Evolutionary conservation across 1,140 invertebrate species (phyloP), one percentile per base, ranked within the genome.

Genomic region (Leucophenga varia): DNA sequence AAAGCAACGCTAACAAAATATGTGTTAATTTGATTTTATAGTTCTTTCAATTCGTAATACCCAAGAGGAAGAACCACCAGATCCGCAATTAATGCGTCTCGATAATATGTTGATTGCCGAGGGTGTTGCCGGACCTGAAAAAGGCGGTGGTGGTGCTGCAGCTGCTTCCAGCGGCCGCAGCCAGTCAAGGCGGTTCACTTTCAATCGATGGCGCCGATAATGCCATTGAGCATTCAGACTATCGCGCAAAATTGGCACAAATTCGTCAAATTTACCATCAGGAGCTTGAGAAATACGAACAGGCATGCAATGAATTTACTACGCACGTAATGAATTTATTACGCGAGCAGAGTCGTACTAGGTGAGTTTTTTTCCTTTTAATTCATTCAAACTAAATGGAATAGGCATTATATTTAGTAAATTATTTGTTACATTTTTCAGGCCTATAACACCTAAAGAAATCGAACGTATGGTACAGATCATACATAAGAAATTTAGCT

Each of bases 21-120:
- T n/a, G n/a, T n/a, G n/a, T n/a, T n/a, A n/a, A n/a, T n/a, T n/a
- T n/a, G n/a, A n/a, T 74, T 68, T 79, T 84, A 10, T 80, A 92
- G 95, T 97, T 25, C 79, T 98, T 47, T 97, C 93, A 56, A 84
- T 98, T 64, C 85, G 95, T 59, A 97, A 97, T 76, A 93, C 92
- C 55, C 95, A 98, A 80, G 96, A 98, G 78, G 96, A 99, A 74
- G 96, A 98, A 70, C 94, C 95, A 1, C 95, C 96, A 72, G 96
- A 99, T 81, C 96, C 97, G 1, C 96, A 99, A 75, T 79, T 99
- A 49, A 98, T 99, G 93, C 82, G 97, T 58, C 78, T 99, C 71
- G 97, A 99, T 79, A 99, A 99, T 78, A 99, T 99, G 97, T 80
- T 99, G 71, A 96, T 98, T 57, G 97, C 97, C 0, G 97, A 99